Evolutionary conservation across 2,797 vertebrate genomes (phyloP).

Genomic region (Masticophis lateralis): DNA sequence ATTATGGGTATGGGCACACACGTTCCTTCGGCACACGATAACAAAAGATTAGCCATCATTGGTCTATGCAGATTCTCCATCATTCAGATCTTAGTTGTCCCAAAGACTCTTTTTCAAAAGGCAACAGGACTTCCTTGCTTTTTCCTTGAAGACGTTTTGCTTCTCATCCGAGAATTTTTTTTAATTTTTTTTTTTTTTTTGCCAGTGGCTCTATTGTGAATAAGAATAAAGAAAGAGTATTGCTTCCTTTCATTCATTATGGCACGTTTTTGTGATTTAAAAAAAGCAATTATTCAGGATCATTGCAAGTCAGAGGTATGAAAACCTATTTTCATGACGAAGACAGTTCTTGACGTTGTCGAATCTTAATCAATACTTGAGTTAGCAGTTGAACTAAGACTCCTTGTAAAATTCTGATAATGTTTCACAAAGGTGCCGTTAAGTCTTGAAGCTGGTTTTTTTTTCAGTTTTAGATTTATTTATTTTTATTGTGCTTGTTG

Average conservation of each 20-base stretch:
- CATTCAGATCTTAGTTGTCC: neutral
- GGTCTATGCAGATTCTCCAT: too few species aligned
- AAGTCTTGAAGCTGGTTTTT: neutral
- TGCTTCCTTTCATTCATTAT: neutral
- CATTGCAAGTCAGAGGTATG: neutral
- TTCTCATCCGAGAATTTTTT: neutral
- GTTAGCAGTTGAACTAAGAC: neutral
- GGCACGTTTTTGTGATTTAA: neutral
- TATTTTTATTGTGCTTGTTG: too few species aligned
- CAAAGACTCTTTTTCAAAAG: accelerated
- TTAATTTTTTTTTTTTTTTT: too few species aligned
- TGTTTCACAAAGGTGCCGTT: neutral
- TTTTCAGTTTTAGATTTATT: neutral
- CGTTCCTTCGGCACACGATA: accelerated
- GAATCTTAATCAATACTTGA: neutral
- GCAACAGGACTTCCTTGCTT: neutral
- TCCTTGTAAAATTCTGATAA: neutral
- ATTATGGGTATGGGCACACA: too few species aligned
- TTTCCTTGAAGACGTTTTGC: neutral
- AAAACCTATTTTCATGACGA: neutral
- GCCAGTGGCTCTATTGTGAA: neutral
- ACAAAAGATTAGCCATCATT: too few species aligned
- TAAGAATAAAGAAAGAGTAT: neutral
- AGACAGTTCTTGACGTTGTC: neutral
- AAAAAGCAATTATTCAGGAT: neutral